phyloP scores from a whole-genome alignment of 2,113 vertebrate genomes.

The Triplophysa siluroides region DNA sequence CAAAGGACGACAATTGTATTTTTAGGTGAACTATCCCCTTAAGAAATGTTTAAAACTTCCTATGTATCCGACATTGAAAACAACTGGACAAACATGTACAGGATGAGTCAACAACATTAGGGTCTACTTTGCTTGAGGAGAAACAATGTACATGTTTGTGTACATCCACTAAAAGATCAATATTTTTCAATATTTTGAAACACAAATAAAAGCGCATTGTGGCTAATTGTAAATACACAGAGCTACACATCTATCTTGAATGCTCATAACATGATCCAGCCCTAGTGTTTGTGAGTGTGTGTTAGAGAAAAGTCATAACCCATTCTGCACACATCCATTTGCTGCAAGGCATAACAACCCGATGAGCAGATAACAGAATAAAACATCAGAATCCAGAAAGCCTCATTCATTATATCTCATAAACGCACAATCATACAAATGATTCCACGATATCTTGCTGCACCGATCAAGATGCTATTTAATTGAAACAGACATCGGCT shows the following conservation, averaged over 20 bases:
- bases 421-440: slow-evolving; percentile 12
- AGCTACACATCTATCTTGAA: neutral
- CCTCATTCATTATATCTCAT: slow-evolving; percentile 26
- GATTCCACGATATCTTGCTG: slow-evolving; percentile 1
- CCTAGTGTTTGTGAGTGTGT: neutral
- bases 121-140: no score
- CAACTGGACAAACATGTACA: no score
- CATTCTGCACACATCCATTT: slow-evolving; percentile 9
- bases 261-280: neutral
- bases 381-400: slow-evolving; percentile 13
- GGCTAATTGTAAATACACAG: neutral
- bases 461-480: neutral
- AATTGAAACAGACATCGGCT: slow-evolving; percentile 6
- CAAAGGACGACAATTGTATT: no score
- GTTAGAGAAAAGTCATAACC: neutral
- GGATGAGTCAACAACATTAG: no score
- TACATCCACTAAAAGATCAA: no score
- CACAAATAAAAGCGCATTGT: no score
- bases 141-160: no score
- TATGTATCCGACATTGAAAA: no score
- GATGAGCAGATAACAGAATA: slow-evolving; percentile 18
- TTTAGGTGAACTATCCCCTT: no score
- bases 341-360: slow-evolving; percentile 25
- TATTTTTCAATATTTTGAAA: no score
- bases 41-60: no score